phyloP scores from a whole-genome alignment of 2,888 invertebrate species.

The Melinaea marsaeus region DNA sequence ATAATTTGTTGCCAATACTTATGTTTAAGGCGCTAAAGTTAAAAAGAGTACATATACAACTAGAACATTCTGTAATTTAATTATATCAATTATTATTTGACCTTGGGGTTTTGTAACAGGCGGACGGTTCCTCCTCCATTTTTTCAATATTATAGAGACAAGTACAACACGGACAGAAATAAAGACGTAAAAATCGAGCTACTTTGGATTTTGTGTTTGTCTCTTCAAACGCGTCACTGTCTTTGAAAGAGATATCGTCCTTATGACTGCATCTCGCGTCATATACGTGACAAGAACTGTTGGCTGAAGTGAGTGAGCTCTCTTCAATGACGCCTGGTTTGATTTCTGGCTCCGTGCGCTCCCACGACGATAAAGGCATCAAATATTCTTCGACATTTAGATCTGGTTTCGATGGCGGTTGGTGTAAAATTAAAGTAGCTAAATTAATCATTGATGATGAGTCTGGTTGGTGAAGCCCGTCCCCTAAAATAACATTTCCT shows the following conservation, averaged over 20 bases:
- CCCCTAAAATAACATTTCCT: conserved; percentile 69
- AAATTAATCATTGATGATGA: conserved; percentile 79
- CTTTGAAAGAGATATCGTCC: conserved; percentile 28
- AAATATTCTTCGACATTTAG: conserved; percentile 69
- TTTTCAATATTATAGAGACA: conserved; percentile 66
- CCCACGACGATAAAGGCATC: conserved; percentile 78
- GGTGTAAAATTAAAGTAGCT: conserved; percentile 72
- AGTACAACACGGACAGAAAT: conserved; percentile 69
- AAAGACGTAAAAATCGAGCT: conserved; percentile 62
- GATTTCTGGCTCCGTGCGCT: conserved; percentile 45
- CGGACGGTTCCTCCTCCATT: conserved; percentile 46
- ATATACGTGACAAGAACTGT: conserved; percentile 10
- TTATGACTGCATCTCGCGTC: conserved; percentile 13
- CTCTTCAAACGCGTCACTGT: conserved; percentile 43
- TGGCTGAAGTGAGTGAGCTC: conserved; percentile 2
- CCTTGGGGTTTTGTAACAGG: conserved; percentile 34
- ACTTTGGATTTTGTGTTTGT: conserved; percentile 54
- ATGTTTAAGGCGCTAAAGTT: too few relatives aligned
- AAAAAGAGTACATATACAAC: too few relatives aligned
- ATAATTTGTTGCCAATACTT: too few relatives aligned
- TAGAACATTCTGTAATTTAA: neutral
- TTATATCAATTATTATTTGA: neutral
- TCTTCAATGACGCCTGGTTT: conserved; percentile 26
- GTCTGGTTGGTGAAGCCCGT: conserved; percentile 76
- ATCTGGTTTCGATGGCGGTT: conserved; percentile 58